Base-by-base conservation (phyloP, 2,797 vertebrate species). In the Microtus agrestis region DNA sequence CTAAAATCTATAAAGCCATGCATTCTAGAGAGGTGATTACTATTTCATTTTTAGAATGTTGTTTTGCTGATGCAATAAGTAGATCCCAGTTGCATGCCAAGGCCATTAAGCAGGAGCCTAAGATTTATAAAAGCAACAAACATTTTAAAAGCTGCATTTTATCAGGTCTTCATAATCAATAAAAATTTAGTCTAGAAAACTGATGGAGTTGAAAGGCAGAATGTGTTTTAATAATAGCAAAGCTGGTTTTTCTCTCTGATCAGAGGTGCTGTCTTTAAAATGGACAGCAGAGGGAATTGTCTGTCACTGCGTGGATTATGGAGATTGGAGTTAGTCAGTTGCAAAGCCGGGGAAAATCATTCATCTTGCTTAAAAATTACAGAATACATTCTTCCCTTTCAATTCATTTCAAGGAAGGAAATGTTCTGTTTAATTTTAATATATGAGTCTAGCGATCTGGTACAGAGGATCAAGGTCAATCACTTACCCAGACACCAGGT, bases 391-490 rank as follows among this genome's bases (percentile, higher is more conserved):
- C 67, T 91, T 27, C 63, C 40, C 92, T 74, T 80, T 91, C 19
- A 90, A 89, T 65, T 65, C 51, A 77, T 65, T 92, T 95, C 79
- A 74, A 91, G 25, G 37, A 73, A 93, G 34, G 15, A 92, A 78
- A 91, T 71, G 15, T 73, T 93, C 4, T 67, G 73, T 96, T 97
- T 93, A 77, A 90, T 86, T 94, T 91, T 93, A 96, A 87, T 91
- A 67, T 92, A 82, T 93, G 61, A 56, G 37, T 12, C 51, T 40
- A 87, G 46, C 34, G 5, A 84, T 43, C 65, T 93, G 59, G 43
- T 82, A 77, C 7, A 54, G 61, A 94, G 37, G 78, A 87, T 76
- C 46, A 91, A 84, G 15, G 84, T 84, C 61, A 93, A 51, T 89
- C 43, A 81, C 48, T 92, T 43, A n/a, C 85, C 21, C 21, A 85